Evolutionary conservation across 2,113 vertebrate species (phyloP).

Genomic region (Antennarius striatus): DNA sequence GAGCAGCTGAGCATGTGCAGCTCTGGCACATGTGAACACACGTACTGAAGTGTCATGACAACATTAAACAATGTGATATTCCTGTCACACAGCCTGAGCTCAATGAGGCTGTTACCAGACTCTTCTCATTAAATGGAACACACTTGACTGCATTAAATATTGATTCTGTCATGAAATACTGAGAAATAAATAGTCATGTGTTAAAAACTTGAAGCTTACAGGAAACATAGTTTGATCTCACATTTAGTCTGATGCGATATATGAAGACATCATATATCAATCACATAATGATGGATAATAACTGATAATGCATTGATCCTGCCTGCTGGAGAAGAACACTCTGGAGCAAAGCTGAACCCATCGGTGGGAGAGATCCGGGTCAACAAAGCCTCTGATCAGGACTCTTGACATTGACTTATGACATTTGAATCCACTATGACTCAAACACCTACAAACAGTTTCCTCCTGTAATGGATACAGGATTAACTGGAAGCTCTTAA

Average conservation of each 20-base stretch:
- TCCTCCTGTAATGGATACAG: slow-evolving; percentile 30
- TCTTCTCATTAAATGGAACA: slow-evolving; percentile 14
- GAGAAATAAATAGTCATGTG: too few species aligned
- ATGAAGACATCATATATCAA: neutral
- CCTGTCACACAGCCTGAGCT: slow-evolving; percentile 1
- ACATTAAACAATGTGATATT: slow-evolving; percentile 12
- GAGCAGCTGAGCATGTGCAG: slow-evolving; percentile 55
- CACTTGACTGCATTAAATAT: slow-evolving; percentile 5
- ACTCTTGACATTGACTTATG: slow-evolving; percentile 29
- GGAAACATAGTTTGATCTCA: slow-evolving; percentile 1
- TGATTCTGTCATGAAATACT: too few species aligned
- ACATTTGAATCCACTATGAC: slow-evolving; percentile 46
- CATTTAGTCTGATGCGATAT: slow-evolving; percentile 32
- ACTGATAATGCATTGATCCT: slow-evolving; percentile 12
- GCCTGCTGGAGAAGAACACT: slow-evolving; percentile 26
- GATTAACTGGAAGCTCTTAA: slow-evolving; percentile 40
- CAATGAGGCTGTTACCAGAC: slow-evolving; percentile 6
- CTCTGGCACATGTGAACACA: slow-evolving; percentile 17
- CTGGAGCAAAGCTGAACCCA: slow-evolving; percentile 16
- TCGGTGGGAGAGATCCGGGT: slow-evolving; percentile 11
- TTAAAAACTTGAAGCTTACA: too few species aligned
- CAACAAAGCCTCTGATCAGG: slow-evolving; percentile 6
- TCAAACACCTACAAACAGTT: slow-evolving; percentile 14
- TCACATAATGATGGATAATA: slow-evolving; percentile 14
- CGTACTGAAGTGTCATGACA: slow-evolving; percentile 25